Evolutionary conservation across 2,888 invertebrate species (phyloP), one percentile per base, ranked within the genome.

Genomic region (Trissonchulus sp.): DNA sequence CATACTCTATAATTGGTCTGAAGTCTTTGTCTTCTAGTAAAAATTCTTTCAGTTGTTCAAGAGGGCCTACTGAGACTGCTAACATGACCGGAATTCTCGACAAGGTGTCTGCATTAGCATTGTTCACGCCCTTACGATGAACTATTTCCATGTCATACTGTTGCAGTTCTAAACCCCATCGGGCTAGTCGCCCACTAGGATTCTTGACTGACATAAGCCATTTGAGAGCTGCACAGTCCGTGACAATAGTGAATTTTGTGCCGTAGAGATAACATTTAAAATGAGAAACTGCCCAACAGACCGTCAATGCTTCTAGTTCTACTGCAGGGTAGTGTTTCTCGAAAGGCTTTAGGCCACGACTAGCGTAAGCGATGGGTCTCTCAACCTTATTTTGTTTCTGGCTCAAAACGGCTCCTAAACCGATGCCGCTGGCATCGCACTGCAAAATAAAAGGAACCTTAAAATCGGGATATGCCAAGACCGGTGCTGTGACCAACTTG

Each of bases 141-240:
- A 80, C 76, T 1, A 86, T 80, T 0, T 80, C 77, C 1, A 86
- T 73, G 48, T 86, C 81, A 75, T 80, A 86, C 0, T 80, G 77
- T 76, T 86, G 84, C 0, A 87, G 75, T 31, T 79, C 77, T 18
- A 87, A 69, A 0, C 84, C 83, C 87, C 86, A 87, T 68, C 87
- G 76, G 0, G 84, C 84, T 0, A 87, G 76, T 37, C 86, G 76
- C 2, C 86, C 85, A n/a, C 82, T 81, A 0, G 84, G 84, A 1
- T 86, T 82, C 75, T 85, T 85, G 1, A 86, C 69, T 0, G 80
- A 79, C 23, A 48, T 8, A 48, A 48, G 48, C 48, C 48, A 48
- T 48, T 23, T 48, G 8, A 48, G 23, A 69, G 69, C 33, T 3
- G 69, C 30, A 69, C 31, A 31, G 35, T 69, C 69, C 2, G 69